Percentiles rank a stretch among this genome's conserved stretches.
These are phyloP conservation scores for Aix galericulata DNA, from an alignment of 2,113 vertebrate species.

Conservation along the genomic window DNA sequence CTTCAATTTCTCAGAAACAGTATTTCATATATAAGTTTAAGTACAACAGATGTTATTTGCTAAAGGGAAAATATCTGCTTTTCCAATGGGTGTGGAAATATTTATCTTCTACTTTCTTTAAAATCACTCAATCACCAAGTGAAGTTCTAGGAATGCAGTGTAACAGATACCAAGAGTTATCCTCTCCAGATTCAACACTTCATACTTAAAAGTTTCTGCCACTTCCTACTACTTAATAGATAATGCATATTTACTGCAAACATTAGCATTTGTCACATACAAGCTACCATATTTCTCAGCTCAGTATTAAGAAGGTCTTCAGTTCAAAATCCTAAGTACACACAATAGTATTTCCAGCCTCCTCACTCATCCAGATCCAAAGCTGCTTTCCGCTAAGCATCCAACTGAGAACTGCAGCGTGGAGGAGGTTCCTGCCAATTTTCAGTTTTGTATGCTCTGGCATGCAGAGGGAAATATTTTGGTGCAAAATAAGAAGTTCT, in stretches of 20 bases:
- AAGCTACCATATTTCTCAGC: background rate
- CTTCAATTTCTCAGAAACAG: background rate
- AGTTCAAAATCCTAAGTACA: background rate
- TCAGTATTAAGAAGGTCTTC: background rate
- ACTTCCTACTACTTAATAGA: no score
- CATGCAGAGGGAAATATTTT: slow-evolving; percentile 37
- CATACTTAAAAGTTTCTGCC: background rate
- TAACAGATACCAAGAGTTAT: slow-evolving; percentile 4
- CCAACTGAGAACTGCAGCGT: background rate
- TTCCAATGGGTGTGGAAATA: slow-evolving; percentile 18
- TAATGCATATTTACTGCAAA: background rate
- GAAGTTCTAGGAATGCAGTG: background rate
- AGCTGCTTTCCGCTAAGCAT: background rate
- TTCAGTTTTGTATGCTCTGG: background rate
- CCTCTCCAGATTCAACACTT: background rate
- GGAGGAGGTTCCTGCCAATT: slow-evolving; percentile 35
- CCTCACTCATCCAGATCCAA: background rate
- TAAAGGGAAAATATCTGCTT: slow-evolving; percentile 48
- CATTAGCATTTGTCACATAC: background rate
- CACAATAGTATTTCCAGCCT: slow-evolving; percentile 41
- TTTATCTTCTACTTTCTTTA: slow-evolving; percentile 26
- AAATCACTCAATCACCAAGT: background rate
- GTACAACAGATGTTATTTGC: slow-evolving; percentile 26
- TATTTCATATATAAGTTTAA: background rate
- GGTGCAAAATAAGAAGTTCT: background rate